Conservation (phyloP, 2,113 vertebrate species). For the Podarcis muralis region DNA sequence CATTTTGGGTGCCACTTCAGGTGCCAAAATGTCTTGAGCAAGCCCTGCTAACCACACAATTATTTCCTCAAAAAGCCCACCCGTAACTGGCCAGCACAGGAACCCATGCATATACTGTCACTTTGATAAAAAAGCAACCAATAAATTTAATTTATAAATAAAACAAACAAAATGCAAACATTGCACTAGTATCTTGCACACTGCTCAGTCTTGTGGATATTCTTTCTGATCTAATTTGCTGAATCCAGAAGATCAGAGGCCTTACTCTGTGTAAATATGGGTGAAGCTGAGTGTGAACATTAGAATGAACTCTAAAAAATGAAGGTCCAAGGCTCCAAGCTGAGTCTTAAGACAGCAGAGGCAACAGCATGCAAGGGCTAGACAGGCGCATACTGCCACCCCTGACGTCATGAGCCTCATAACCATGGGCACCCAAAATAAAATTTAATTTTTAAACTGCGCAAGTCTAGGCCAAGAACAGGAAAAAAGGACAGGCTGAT, state of each 20-base stretch:
- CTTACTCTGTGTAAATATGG: not conserved
- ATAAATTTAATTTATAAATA: no score
- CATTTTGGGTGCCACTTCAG: no score
- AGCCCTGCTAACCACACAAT: not conserved
- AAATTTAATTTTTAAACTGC: not conserved
- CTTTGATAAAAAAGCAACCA: no score
- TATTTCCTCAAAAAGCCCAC: not conserved
- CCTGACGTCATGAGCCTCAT: not conserved
- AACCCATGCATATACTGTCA: no score
- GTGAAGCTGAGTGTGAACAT: no score
- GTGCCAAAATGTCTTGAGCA: no score
- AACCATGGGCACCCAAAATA: not conserved
- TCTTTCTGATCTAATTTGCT: not conserved
- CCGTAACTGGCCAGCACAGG: not conserved
- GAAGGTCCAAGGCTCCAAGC: not conserved
- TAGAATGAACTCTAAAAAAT: not conserved
- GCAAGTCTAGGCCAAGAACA: not conserved
- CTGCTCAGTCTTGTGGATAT: not conserved
- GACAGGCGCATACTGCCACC: not conserved
- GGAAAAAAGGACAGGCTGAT: constrained; percentile 17
- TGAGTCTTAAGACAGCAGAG: not conserved
- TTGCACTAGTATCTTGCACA: not conserved
- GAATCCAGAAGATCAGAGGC: not conserved
- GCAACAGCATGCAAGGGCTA: not conserved
- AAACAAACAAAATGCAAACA: not conserved